Conservation (phyloP, 2,888 invertebrate genomes). For the Camponotus fellah region DNA sequence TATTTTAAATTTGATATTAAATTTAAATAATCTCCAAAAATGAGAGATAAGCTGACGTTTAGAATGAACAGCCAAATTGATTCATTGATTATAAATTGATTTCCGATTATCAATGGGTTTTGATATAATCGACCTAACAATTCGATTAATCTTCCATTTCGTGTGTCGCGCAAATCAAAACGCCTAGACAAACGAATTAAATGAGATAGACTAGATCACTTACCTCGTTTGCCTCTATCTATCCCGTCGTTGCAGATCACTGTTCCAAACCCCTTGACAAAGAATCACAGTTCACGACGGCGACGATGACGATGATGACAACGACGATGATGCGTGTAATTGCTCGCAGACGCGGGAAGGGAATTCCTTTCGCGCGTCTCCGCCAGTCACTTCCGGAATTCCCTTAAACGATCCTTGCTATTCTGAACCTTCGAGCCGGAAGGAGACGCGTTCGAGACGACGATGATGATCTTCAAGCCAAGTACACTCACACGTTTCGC, state of each 20-base stretch:
- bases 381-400: conserved; percentile 19
- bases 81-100: not conserved
- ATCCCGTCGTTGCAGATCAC: conserved; percentile 53
- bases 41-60: not conserved
- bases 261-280: conserved; percentile 49
- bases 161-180: conserved; percentile 11
- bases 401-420: conserved; percentile 1
- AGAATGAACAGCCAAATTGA: not conserved
- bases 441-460: conserved; percentile 25
- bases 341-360: conserved; percentile 45
- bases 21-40: not conserved
- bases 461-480: conserved; percentile 48
- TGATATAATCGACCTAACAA: conserved; percentile 19
- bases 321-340: conserved; percentile 42
- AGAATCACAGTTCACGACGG: conserved; percentile 71
- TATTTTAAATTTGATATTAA: not conserved
- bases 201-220: conserved; percentile 8
- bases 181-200: not conserved
- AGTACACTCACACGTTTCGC: conserved; percentile 51
- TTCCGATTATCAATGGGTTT: conserved; percentile 13
- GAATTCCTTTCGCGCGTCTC: conserved; percentile 17
- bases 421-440: conserved; percentile 5
- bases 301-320: conserved; percentile 26
- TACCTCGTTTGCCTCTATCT: conserved; percentile 53
- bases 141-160: conserved; percentile 25